Evolutionary conservation across 64 coral and sea anemone species (phyloP), one percentile per base, ranked within the genome.

Genomic region (Porites australiensis): DNA sequence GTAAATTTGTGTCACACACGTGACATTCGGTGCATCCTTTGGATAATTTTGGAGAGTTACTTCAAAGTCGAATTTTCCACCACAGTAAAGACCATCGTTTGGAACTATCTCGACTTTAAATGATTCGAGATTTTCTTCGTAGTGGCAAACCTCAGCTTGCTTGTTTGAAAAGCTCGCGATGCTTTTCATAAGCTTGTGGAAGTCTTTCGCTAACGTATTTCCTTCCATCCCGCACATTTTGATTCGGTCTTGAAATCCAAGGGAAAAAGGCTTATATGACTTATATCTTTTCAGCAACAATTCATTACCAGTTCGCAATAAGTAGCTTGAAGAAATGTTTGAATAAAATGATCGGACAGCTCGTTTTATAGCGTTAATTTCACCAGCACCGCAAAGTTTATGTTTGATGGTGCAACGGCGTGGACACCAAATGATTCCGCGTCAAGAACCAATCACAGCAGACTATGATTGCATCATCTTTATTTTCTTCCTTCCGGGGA

Each of bases 91-190:
- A 20, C 95, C 95, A 75, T 97, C 92, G 23, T 72, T 91, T 83
- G 95, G 95, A 48, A 86, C 74, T 37, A 97, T 97, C 87, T 97
- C 67, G 13, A 97, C 85, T 45, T 65, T 61, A 74, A 97, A 94
- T n/a, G 86, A 82, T 44, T 80, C 52, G 8, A 94, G n/a, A 50
- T 88, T 79, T 85, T 97, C 95, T 44, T 94, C 69, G 82, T 64
- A 97, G 22, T 97, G 15, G 13, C 72, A 22, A 50, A 97, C 67
- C 71, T 91, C 73, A 5, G 78, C 95, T 76, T 97, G 95, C 13
- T 90, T 90, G 77, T 89, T 90, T 37, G 91, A 91, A 65, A 97
- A 92, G 18, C 91, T 97, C 7, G 72, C 87, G 55, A 97, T 79
- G 58, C 84, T 94, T 77, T 93, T 87, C 20, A 97, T 77, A 15